Base-by-base conservation (phyloP, 2,888 invertebrate species). In the Monochamus alternatus region DNA sequence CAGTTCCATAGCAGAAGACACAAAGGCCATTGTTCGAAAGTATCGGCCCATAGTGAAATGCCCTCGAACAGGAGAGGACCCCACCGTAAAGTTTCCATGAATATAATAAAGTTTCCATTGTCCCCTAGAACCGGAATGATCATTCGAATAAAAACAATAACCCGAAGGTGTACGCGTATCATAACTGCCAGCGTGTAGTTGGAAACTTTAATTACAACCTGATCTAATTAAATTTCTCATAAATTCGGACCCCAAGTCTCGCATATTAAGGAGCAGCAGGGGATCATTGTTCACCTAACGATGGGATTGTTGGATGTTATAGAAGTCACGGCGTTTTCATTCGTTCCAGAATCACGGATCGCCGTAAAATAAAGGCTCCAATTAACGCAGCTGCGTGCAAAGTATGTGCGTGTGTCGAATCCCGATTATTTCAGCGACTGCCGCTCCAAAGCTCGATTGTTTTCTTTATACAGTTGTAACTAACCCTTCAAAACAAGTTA, bases 331-430 rank as follows among this genome's bases (percentile, higher is more conserved):
- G 75, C 76, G 74, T 78, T 77, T 78, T 78, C 78, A 78, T 81
- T 79, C 81, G 80, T 81, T 81, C 74, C 80, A 75, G 82, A 79
- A 84, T 85, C 85, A 85, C 85, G 86, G 84, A 82, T 83, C 78
- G 72, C 82, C 79, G 84, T 83, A 84, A 85, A 85, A 84, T 85
- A 86, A 85, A 85, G 83, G 83, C 81, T 81, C 81, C 83, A 86
- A 86, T 86, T 85, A 86, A 85, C 84, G 84, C 85, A 85, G 85
- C 85, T 85, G 86, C 84, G 85, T 84, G 83, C 83, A 83, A 84
- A 73, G 32, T 84, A 69, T 60, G 81, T 81, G 81, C 84, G 84
- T 84, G 85, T 82, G 81, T 80, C 81, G 85, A 86, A 86, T 86
- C 79, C 75, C 80, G 83, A 86, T 85, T 80, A 77, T 72, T 52